Percentiles rank a stretch among this genome's conserved stretches.
Evolutionary conservation across 2,888 invertebrate genomes (phyloP).

Genomic region (Osmoderma eremita): DNA sequence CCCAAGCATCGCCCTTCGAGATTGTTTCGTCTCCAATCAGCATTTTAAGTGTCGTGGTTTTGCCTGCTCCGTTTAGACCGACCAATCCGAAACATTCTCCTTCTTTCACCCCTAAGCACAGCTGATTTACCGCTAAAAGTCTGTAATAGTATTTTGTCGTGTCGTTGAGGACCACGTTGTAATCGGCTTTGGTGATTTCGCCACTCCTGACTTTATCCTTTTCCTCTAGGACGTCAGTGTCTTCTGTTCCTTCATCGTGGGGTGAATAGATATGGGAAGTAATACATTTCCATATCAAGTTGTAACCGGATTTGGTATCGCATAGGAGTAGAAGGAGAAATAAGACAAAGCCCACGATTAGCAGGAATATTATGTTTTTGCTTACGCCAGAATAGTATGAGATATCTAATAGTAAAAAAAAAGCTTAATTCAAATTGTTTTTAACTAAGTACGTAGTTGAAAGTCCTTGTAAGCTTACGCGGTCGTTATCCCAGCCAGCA

Average conservation of each 20-base stretch:
- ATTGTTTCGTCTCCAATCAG: slow-evolving; percentile 81
- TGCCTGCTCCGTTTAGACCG: slow-evolving; percentile 87
- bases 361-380: slow-evolving; percentile 72
- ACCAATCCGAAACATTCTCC: slow-evolving; percentile 85
- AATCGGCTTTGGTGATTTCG: slow-evolving; percentile 58
- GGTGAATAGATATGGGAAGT: background rate
- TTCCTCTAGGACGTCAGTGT: slow-evolving; percentile 70
- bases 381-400: slow-evolving; percentile 66
- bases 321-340: slow-evolving; percentile 72
- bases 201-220: slow-evolving; percentile 62
- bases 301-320: slow-evolving; percentile 70
- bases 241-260: slow-evolving; percentile 40
- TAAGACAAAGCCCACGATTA: slow-evolving; percentile 67
- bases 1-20: slow-evolving; percentile 75
- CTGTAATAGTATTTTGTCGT: slow-evolving; percentile 73
- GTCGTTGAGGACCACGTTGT: slow-evolving; percentile 71
- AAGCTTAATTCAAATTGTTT: background rate
- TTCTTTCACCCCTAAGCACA: slow-evolving; percentile 65
- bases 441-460: no score
- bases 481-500: no score
- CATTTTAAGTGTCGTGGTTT: slow-evolving; percentile 87
- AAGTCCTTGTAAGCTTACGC: no score
- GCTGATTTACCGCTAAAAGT: slow-evolving; percentile 81
- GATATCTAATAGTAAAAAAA: background rate
- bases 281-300: slow-evolving; percentile 59